Conservation (phyloP, 2,888 invertebrate genomes). For the Podabrus alpinus region DNA sequence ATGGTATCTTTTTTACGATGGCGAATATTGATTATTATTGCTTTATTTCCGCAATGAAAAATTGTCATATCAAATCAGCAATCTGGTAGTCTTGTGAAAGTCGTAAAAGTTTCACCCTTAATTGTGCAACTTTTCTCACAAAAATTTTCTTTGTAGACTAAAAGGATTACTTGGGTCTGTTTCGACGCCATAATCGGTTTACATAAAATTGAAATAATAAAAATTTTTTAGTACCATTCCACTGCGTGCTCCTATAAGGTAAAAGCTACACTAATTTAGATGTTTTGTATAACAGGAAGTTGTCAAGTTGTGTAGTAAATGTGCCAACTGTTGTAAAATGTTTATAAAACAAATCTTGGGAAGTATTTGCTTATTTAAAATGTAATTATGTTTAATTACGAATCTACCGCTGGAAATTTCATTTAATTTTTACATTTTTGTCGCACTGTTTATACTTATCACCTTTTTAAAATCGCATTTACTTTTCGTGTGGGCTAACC, state of each 20-base stretch:
- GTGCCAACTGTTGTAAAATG: constrained; percentile 4
- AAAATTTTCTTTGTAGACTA: neutral
- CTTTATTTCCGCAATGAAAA: neutral
- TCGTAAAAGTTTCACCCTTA: neutral
- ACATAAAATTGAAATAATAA: neutral
- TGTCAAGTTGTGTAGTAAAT: constrained; percentile 2
- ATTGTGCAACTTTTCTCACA: neutral
- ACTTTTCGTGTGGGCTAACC: neutral
- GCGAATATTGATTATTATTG: neutral
- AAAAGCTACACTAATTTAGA: constrained; percentile 1
- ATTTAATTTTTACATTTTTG: neutral
- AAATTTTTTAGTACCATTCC: neutral
- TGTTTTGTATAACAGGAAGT: neutral
- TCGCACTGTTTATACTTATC: neutral
- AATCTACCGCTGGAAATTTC: neutral
- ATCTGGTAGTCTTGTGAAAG: neutral
- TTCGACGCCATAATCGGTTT: neutral
- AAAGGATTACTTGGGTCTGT: neutral
- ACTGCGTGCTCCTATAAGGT: neutral
- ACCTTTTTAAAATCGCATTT: neutral
- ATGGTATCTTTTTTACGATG: neutral
- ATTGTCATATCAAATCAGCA: neutral
- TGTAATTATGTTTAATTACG: neutral
- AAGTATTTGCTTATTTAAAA: neutral
- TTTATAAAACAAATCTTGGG: constrained; percentile 1